A percentile compares a stretch with the other conserved stretches of the same genome.
Conservation (phyloP, 2,113 vertebrate species). For the Lontra canadensis region DNA sequence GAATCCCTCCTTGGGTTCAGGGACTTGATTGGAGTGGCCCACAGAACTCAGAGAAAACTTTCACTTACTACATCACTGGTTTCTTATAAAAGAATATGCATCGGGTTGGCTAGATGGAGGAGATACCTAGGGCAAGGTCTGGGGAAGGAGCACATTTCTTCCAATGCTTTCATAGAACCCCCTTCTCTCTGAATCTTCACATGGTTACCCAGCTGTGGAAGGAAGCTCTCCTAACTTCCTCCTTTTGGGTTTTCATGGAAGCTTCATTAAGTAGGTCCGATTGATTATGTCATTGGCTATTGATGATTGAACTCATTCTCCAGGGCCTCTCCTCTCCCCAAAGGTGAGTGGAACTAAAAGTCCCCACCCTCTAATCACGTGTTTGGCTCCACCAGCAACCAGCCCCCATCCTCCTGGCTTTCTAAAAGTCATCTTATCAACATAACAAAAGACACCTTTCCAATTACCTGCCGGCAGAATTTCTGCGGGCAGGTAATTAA, state of each 20-base stretch:
- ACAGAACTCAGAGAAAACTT: background rate
- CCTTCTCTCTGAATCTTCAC: background rate
- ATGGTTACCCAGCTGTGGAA: background rate
- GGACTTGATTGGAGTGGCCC: background rate
- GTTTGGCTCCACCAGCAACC: background rate
- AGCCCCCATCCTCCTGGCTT: background rate
- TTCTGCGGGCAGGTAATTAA: background rate
- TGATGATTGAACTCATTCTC: background rate
- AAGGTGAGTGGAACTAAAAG: background rate
- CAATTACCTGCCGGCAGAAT: too few relatives aligned
- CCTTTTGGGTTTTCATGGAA: background rate
- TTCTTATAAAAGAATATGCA: background rate
- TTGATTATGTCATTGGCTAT: background rate
- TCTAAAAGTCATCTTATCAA: too few relatives aligned
- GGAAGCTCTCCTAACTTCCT: background rate
- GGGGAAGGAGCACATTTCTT: background rate
- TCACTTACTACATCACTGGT: background rate
- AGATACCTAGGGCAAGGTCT: accelerated
- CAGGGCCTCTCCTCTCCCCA: background rate
- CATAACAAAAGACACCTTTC: background rate
- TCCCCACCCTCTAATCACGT: background rate
- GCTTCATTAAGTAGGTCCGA: background rate
- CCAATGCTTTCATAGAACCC: accelerated
- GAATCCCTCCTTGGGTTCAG: background rate
- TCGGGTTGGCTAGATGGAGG: too few relatives aligned